Percentiles rank a stretch among this genome's conserved stretches.
These are phyloP conservation scores for Amphipoea lucens DNA, from an alignment of 2,888 invertebrate genomes.

Conservation along the genomic window DNA sequence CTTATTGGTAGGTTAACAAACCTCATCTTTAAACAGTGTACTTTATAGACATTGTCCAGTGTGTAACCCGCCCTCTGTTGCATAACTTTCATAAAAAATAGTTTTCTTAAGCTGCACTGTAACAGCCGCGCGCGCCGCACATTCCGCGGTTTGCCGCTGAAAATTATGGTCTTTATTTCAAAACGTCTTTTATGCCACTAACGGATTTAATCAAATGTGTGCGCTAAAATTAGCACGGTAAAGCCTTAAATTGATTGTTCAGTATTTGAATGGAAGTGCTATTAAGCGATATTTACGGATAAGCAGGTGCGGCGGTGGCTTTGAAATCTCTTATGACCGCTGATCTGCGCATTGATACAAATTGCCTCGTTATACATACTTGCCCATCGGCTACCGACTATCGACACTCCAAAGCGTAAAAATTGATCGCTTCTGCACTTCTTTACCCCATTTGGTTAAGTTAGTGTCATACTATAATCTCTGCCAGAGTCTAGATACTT, in stretches of 20 bases:
- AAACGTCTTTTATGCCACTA: slow-evolving; percentile 65
- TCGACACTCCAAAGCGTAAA: slow-evolving; percentile 56
- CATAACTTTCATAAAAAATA: slow-evolving; percentile 70
- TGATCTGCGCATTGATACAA: slow-evolving; percentile 85
- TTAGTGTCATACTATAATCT: slow-evolving; percentile 18
- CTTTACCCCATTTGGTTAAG: slow-evolving; percentile 30
- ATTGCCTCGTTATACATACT: slow-evolving; percentile 81
- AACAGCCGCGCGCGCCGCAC: slow-evolving; percentile 74
- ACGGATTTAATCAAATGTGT: slow-evolving; percentile 47
- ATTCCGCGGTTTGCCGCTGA: slow-evolving; percentile 86
- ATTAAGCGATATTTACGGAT: slow-evolving; percentile 82
- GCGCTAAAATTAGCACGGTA: slow-evolving; percentile 50
- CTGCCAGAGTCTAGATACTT: neutral
- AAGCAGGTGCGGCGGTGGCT: slow-evolving; percentile 86
- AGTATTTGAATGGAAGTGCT: slow-evolving; percentile 68
- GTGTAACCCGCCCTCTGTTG: slow-evolving; percentile 50
- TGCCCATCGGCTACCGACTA: slow-evolving; percentile 62
- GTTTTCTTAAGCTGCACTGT: slow-evolving; percentile 68
- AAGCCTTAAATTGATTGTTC: slow-evolving; percentile 43
- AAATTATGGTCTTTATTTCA: slow-evolving; percentile 68
- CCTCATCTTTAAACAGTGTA: slow-evolving; percentile 27
- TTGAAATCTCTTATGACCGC: slow-evolving; percentile 79
- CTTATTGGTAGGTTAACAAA: slow-evolving; percentile 1
- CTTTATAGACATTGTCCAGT: slow-evolving; percentile 38
- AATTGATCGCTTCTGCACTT: slow-evolving; percentile 41